phyloP scores from a whole-genome alignment of 2,113 vertebrate species.

The Glaucomys volans region DNA sequence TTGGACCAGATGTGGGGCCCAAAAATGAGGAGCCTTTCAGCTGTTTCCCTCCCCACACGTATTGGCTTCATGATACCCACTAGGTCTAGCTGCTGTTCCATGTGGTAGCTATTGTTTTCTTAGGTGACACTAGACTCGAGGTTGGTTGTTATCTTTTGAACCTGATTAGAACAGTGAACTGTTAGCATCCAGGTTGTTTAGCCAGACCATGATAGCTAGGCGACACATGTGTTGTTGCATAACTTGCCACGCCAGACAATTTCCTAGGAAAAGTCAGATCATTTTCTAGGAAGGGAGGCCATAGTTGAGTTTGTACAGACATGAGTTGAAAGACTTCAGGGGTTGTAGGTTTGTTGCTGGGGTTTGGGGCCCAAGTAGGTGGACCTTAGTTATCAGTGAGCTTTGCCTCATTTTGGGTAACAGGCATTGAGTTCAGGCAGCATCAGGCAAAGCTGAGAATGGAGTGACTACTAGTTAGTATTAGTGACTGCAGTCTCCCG shows the following conservation, averaged over 20 bases:
- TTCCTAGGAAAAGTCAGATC: background rate
- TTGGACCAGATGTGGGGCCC: background rate
- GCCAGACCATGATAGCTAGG: background rate
- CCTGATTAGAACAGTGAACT: background rate
- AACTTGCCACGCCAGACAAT: background rate
- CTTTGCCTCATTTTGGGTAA: background rate
- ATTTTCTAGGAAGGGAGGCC: background rate
- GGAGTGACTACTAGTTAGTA: background rate
- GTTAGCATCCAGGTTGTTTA: background rate
- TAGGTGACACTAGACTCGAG: background rate
- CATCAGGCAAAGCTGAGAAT: background rate
- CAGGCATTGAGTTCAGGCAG: background rate
- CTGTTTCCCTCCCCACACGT: background rate
- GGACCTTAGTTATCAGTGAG: background rate
- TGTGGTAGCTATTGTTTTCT: background rate
- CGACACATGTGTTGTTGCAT: background rate
- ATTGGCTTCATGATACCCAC: background rate
- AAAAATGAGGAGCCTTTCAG: background rate
- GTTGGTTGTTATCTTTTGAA: background rate
- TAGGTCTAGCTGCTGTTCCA: background rate
- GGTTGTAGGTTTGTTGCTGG: background rate
- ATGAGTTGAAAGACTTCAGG: background rate
- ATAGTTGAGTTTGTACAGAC: background rate
- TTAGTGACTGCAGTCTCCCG: rapidly evolving
- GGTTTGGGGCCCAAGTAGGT: background rate